Evolutionary conservation across 2,113 vertebrate genomes (phyloP), one percentile per base, ranked within the genome.

Genomic region (Carettochelys insculpta): DNA sequence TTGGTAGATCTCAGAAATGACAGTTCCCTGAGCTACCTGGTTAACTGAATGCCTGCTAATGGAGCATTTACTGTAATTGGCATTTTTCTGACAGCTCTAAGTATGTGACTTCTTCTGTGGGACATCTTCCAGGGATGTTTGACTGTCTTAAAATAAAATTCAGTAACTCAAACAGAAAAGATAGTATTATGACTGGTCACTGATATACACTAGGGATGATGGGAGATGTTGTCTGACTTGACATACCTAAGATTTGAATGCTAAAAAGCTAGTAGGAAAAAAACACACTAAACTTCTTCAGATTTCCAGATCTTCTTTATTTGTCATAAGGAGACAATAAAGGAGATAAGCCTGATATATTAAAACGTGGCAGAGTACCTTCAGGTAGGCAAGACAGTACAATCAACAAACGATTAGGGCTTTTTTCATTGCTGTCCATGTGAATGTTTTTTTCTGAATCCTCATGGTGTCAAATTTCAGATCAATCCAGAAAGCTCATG

Each of bases 401-500:
- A 2, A 25, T 5, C 77, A 4, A 11, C 1, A 45, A 2, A 16
- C 50, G 76, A 77, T 50, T 50, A 50, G 31, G 52, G 48, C 0
- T 1, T 3, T n/a, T 47, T 83, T 25, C 48, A 5, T 22, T 0
- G 0, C 3, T 22, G n/a, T 3, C 1, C 0, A 75, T 27, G 25
- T 43, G 11, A 34, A 22, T 5, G 41, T 47, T 24, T 27, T 34
- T 34, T n/a, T 11, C 61, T 9, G 34, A 13, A 6, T 4, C 85
- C 11, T 24, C 48, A 6, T 34, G 10, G 2, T 1, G 24, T 11
- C 77, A 48, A 58, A 83, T 47, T 38, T 12, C 5, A 50, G 14
- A 0, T 1, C 1, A 1, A 41, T 0, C 6, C 0, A 5, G 48
- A 5, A 7, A 7, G 47, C 50, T 34, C 2, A 3, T 48, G 53